phyloP scores from a whole-genome alignment of 2,113 vertebrate genomes.

The Anhinga anhinga region DNA sequence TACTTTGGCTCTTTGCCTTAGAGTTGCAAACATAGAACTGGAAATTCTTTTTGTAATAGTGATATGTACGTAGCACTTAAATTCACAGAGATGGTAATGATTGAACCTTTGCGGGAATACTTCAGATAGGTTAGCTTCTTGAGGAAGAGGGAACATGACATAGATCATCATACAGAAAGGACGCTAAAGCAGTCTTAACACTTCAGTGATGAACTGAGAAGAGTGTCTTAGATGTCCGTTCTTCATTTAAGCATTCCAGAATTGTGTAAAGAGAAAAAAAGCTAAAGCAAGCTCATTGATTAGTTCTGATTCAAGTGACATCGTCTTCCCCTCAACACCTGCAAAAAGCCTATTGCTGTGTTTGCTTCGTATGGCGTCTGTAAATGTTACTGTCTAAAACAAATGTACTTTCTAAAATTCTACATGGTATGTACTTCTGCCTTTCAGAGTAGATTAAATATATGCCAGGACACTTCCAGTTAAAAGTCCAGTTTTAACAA shows the following conservation, averaged over 20 bases:
- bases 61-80: background rate
- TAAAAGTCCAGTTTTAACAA: background rate
- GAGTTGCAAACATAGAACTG: conserved; percentile 70
- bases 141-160: background rate
- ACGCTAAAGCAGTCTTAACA: background rate
- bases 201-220: background rate
- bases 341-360: background rate
- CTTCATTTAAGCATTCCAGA: background rate
- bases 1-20: conserved; percentile 71
- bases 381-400: background rate
- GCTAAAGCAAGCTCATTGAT: background rate
- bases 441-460: background rate
- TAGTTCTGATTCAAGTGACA: background rate
- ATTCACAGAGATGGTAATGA: background rate
- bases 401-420: background rate
- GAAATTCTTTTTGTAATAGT: conserved; percentile 54
- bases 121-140: background rate
- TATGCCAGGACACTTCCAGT: background rate
- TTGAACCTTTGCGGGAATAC: background rate
- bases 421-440: background rate
- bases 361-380: background rate
- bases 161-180: background rate
- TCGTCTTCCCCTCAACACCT: background rate
- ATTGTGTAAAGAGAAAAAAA: background rate
- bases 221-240: background rate